Percentiles rank a stretch among this genome's conserved stretches.
Conservation (phyloP, 2,888 invertebrate genomes). For the Platycheirus albimanus region DNA sequence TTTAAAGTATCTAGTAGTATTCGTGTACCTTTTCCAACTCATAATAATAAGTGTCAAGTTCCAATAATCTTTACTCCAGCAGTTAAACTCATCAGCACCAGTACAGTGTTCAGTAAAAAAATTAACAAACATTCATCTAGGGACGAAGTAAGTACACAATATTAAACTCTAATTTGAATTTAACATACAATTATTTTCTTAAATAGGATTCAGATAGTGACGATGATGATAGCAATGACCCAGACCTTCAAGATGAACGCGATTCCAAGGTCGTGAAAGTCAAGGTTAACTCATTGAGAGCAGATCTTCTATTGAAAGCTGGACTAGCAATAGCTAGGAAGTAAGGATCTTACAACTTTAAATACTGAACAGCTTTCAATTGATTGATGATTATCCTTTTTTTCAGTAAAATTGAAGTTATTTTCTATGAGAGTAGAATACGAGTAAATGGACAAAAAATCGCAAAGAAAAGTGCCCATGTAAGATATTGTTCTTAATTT, state of each 20-base stretch:
- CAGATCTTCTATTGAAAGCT: constrained; percentile 88
- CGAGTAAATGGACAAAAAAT: constrained; percentile 91
- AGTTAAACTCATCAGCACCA: constrained; percentile 30
- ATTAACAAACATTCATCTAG: constrained; percentile 49
- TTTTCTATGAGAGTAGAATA: constrained; percentile 92
- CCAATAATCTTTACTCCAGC: background rate
- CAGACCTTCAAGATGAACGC: constrained; percentile 84
- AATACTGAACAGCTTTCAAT: too few relatives aligned
- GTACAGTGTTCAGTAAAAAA: constrained; percentile 40
- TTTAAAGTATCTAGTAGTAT: background rate
- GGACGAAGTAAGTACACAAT: constrained; percentile 27
- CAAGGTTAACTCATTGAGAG: constrained; percentile 86
- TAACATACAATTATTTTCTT: too few relatives aligned
- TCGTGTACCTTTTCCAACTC: background rate
- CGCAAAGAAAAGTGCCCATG: constrained; percentile 88
- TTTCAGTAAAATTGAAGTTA: constrained; percentile 89
- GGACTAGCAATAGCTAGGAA: constrained; percentile 89
- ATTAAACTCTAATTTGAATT: background rate
- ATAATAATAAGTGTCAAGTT: background rate
- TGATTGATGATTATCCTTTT: constrained; percentile 24
- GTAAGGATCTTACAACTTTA: too few relatives aligned
- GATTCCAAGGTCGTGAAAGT: constrained; percentile 87
- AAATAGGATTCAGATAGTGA: constrained; percentile 84
- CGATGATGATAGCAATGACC: constrained; percentile 82
- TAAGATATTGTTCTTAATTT: constrained; percentile 82